A percentile compares a stretch with the other conserved stretches of the same genome.
phyloP scores from a whole-genome alignment of 2,888 invertebrate species.

The Nomada ferruginata region DNA sequence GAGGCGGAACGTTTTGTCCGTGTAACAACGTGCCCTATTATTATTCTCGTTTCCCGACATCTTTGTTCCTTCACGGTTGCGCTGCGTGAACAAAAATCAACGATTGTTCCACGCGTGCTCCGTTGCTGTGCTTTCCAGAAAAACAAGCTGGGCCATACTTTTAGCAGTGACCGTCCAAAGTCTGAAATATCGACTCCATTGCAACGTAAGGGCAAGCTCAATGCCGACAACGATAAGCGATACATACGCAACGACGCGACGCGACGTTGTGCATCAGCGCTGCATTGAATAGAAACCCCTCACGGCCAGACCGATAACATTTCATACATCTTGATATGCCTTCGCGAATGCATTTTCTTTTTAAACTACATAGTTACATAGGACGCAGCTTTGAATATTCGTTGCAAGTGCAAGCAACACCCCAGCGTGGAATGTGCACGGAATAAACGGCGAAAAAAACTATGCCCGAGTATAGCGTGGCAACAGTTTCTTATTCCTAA shows the following conservation, averaged over 20 bases:
- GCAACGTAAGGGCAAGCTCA: not conserved
- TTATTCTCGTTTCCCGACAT: not conserved
- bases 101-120: no score
- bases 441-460: no score
- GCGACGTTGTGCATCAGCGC: not conserved
- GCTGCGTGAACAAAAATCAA: no score
- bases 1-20: not conserved
- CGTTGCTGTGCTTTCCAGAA: no score
- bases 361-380: no score
- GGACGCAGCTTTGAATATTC: no score
- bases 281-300: no score
- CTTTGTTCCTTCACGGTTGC: not conserved
- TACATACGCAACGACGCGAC: no score
- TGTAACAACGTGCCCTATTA: not conserved
- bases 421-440: not conserved
- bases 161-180: no score
- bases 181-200: no score
- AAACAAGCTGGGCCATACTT: no score
- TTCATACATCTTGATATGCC: not conserved
- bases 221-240: not conserved
- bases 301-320: not conserved
- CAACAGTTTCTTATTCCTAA: not conserved
- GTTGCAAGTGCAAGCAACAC: no score
- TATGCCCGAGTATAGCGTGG: not conserved
- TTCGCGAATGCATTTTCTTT: not conserved